Percentiles rank a stretch among this genome's conserved stretches.
These are phyloP conservation scores for Sycophila sp. DNA, from an alignment of 1,140 invertebrate genomes.

Conservation along the genomic window DNA sequence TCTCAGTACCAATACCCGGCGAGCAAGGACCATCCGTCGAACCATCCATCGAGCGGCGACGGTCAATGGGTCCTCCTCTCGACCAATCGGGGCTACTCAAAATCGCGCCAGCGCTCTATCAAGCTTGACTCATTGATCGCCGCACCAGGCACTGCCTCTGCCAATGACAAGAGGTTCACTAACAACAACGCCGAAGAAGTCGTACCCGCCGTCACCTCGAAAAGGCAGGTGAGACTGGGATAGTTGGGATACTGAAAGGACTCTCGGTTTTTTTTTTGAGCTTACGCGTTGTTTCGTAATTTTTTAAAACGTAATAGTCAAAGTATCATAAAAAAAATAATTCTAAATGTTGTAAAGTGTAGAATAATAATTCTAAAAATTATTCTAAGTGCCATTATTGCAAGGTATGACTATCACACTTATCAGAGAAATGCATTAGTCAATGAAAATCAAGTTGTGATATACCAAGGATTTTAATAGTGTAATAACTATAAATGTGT, in stretches of 20 bases:
- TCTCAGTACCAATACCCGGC: constrained; percentile 60
- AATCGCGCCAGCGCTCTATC: constrained; percentile 61
- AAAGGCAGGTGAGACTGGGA: constrained; percentile 60
- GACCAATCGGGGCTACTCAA: constrained; percentile 77
- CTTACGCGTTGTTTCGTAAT: too few species aligned
- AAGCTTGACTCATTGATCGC: constrained; percentile 63
- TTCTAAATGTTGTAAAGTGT: too few species aligned
- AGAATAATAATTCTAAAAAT: too few species aligned
- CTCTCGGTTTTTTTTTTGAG: constrained; percentile 16
- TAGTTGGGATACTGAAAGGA: constrained; percentile 23
- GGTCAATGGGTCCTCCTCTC: constrained; percentile 82
- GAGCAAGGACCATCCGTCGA: constrained; percentile 55
- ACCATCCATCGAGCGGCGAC: constrained; percentile 72
- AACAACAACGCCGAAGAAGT: constrained; percentile 39
- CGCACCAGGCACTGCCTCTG: constrained; percentile 60
- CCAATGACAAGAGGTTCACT: constrained; percentile 42
- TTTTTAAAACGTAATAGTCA: too few species aligned
- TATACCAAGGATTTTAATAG: too few species aligned
- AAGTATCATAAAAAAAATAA: too few species aligned
- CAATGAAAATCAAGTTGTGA: too few species aligned
- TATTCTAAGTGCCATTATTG: too few species aligned
- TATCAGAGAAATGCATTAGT: too few species aligned
- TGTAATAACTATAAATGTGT: too few species aligned
- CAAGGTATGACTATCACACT: too few species aligned
- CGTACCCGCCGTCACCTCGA: constrained; percentile 56